These are phyloP conservation scores for Chaenocephalus aceratus DNA, from an alignment of 2,113 vertebrate genomes.

Conservation along the genomic window DNA sequence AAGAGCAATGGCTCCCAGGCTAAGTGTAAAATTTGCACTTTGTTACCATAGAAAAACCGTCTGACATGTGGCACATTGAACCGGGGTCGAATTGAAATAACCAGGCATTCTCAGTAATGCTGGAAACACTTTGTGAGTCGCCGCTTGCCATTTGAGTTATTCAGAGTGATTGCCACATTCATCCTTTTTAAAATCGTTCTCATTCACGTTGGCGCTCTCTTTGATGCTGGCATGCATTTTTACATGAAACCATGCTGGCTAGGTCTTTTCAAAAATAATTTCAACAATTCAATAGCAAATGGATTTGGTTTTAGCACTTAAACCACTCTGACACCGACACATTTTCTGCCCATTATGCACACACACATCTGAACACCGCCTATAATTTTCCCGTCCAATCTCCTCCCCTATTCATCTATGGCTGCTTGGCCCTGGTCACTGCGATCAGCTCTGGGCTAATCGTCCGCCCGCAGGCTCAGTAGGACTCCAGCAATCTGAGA, in stretches of 20 bases:
- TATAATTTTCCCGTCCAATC: conserved; percentile 5
- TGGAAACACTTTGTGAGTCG: conserved; percentile 4
- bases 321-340: not conserved
- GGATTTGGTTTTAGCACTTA: conserved; percentile 13
- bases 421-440: conserved; percentile 36
- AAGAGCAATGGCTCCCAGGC: not conserved
- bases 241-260: not conserved
- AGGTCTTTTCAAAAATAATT: conserved; percentile 20
- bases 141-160: conserved; percentile 3
- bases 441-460: conserved; percentile 63
- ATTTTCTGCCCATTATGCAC: conserved; percentile 22
- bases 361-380: conserved; percentile 1
- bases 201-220: conserved; percentile 16
- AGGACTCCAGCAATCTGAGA: conserved; percentile 61
- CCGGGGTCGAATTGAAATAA: conserved; percentile 29
- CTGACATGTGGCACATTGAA: not conserved
- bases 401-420: conserved; percentile 42
- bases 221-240: not conserved
- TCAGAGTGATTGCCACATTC: conserved; percentile 36
- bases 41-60: conserved; percentile 11
- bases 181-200: conserved; percentile 30
- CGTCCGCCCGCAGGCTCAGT: conserved; percentile 52
- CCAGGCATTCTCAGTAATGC: not conserved
- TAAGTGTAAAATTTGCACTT: too few species aligned
- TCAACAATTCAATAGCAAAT: conserved; percentile 37